These are phyloP conservation scores for Unio pictorum DNA, from an alignment of 2,888 invertebrate species.

Conservation along the genomic window DNA sequence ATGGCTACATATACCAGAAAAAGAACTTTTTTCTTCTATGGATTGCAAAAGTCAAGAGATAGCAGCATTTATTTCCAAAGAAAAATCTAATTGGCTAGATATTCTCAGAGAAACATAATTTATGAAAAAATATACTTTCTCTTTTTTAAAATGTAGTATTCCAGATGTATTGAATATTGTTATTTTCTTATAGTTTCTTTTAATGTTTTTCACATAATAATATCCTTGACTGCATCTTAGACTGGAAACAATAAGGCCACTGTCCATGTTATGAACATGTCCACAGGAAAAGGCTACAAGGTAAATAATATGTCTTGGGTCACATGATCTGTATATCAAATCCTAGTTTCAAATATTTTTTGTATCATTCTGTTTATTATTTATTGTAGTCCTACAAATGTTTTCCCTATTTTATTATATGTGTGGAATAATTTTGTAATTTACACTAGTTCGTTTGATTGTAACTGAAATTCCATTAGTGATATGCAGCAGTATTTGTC, in stretches of 20 bases:
- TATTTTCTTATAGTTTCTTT: neutral
- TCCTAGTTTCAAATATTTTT: constrained; percentile 1
- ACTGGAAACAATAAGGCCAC: constrained; percentile 76
- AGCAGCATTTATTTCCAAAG: too few species aligned
- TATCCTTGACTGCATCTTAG: constrained; percentile 46
- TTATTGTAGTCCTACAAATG: neutral
- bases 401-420: neutral
- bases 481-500: too few species aligned
- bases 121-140: too few species aligned
- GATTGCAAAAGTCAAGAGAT: too few species aligned
- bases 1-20: too few species aligned
- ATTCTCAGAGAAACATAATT: too few species aligned
- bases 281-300: constrained; percentile 83
- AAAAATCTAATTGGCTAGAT: too few species aligned
- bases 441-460: neutral
- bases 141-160: too few species aligned
- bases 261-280: constrained; percentile 86
- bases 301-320: constrained; percentile 34
- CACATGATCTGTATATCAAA: neutral
- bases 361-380: neutral
- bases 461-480: neutral
- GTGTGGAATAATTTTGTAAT: neutral
- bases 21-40: too few species aligned
- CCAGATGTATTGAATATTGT: too few species aligned
- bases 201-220: neutral